phyloP scores from a whole-genome alignment of 2,888 invertebrate genomes.

The Drosophila bunnanda region DNA sequence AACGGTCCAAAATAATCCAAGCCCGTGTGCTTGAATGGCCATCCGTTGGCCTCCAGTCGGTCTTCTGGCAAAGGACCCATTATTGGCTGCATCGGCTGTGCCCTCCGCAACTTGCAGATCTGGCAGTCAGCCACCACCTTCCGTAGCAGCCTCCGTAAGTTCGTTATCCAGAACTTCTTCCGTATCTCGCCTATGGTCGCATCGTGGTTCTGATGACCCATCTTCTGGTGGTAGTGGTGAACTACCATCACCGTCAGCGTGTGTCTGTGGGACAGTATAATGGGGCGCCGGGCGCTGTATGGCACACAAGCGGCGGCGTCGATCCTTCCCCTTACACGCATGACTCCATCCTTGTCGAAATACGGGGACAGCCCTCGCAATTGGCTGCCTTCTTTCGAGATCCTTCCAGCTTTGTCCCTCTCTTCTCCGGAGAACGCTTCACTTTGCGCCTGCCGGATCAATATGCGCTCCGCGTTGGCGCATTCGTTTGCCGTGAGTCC shows the following conservation, averaged over 20 bases:
- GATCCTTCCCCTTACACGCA: background rate
- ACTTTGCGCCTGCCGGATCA: no score
- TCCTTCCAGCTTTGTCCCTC: background rate
- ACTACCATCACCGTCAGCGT: background rate
- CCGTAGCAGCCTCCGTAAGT: background rate
- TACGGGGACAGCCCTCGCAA: background rate
- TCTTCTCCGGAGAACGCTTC: no score
- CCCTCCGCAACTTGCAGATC: background rate
- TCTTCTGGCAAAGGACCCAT: background rate
- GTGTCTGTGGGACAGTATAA: conserved; percentile 2
- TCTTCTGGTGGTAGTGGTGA: conserved; percentile 1
- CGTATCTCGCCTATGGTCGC: no score
- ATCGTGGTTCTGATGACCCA: background rate
- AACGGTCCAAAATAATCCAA: conserved; percentile 30
- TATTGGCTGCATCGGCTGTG: background rate
- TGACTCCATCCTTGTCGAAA: background rate
- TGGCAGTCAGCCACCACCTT: background rate
- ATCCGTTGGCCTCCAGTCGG: conserved; percentile 3
- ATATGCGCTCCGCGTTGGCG: background rate
- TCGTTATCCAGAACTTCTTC: conserved; percentile 2
- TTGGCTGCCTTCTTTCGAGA: background rate
- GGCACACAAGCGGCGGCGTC: no score
- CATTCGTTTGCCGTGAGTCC: background rate
- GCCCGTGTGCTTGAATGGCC: conserved; percentile 52
- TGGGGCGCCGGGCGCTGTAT: background rate